Conservation (phyloP, 2,888 invertebrate genomes). For the Lasioglossum morio region DNA sequence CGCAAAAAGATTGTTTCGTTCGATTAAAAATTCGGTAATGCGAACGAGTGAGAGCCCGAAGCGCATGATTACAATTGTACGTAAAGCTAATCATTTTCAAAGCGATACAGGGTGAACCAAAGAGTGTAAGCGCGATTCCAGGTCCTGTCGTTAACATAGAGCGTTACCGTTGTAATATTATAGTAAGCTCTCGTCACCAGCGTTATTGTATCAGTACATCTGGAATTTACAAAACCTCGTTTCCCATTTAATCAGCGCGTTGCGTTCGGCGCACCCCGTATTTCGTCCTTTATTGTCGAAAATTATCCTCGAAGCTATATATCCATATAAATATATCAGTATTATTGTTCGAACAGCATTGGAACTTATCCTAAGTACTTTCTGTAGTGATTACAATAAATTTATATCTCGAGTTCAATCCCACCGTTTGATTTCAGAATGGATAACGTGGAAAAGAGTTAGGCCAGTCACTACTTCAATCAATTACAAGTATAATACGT, state of each 20-base stretch:
- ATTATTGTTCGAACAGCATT: constrained; percentile 85
- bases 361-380: constrained; percentile 81
- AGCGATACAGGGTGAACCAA: constrained; percentile 61
- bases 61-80: constrained; percentile 17
- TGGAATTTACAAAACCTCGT: background rate
- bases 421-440: constrained; percentile 52
- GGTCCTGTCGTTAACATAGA: background rate
- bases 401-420: constrained; percentile 55
- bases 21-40: background rate
- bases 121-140: background rate
- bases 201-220: background rate
- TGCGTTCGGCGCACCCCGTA: constrained; percentile 50
- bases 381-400: constrained; percentile 71
- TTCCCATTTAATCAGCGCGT: background rate
- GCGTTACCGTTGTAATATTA: background rate
- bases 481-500: constrained; percentile 73
- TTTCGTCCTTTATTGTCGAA: constrained; percentile 76
- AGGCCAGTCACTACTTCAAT: constrained; percentile 84
- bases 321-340: constrained; percentile 80
- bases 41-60: background rate
- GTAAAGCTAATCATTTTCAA: constrained; percentile 65
- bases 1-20: background rate
- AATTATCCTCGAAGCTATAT: constrained; percentile 77
- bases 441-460: constrained; percentile 77
- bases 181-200: background rate